These are phyloP conservation scores for Thera britannica DNA, from an alignment of 2,888 invertebrate species.

Conservation along the genomic window DNA sequence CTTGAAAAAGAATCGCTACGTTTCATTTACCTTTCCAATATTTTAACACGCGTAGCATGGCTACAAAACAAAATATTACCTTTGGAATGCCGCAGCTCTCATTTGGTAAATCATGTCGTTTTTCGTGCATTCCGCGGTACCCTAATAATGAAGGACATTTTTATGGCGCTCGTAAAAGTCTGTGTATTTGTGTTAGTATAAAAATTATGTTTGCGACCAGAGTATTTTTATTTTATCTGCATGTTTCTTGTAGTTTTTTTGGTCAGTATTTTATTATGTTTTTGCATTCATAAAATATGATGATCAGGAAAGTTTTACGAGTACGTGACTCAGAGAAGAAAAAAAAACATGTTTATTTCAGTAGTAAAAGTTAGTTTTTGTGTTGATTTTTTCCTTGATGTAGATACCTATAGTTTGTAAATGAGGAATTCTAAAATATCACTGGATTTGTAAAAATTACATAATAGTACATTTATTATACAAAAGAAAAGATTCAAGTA, in stretches of 20 bases:
- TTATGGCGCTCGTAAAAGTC: slow-evolving; percentile 35
- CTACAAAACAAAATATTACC: slow-evolving; percentile 14
- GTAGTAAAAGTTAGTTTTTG: too few relatives aligned
- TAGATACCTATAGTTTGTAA: too few relatives aligned
- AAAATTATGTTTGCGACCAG: slow-evolving; percentile 14
- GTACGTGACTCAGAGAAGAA: too few relatives aligned
- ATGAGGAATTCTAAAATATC: too few relatives aligned
- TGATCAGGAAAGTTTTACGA: too few relatives aligned
- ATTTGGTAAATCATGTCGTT: slow-evolving; percentile 25
- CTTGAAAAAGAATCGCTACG: neutral
- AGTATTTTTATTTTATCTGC: slow-evolving; percentile 16
- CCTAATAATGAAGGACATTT: slow-evolving; percentile 38
- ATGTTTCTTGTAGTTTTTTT: neutral
- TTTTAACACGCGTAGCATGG: slow-evolving; percentile 6
- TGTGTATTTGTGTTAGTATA: slow-evolving; percentile 24
- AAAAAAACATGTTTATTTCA: too few relatives aligned
- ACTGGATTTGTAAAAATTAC: too few relatives aligned
- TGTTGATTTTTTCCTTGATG: too few relatives aligned
- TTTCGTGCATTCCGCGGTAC: slow-evolving; percentile 23
- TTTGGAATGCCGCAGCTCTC: slow-evolving; percentile 8
- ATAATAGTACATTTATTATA: too few relatives aligned
- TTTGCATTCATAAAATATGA: neutral
- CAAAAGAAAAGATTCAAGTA: too few relatives aligned
- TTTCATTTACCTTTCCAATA: neutral
- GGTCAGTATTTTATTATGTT: slow-evolving; percentile 6